phyloP scores from a whole-genome alignment of 2,113 vertebrate genomes.

The Paradoxurus hermaphroditus region DNA sequence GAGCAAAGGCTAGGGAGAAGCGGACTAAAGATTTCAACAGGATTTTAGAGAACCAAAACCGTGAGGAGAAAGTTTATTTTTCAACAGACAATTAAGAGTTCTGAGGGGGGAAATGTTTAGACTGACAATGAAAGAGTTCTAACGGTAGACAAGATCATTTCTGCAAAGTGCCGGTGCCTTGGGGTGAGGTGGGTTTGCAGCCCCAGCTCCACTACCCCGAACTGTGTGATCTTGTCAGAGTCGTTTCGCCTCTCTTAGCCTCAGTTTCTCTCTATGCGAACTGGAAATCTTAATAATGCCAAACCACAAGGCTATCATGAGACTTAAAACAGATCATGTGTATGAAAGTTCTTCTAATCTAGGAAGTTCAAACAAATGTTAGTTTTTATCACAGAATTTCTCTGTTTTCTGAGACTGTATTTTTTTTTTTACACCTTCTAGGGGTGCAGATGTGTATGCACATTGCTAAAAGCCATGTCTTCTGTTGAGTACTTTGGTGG shows the following conservation, averaged over 20 bases:
- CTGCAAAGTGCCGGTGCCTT: background rate
- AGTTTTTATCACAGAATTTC: background rate
- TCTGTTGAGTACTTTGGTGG: background rate
- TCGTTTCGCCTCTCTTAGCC: background rate
- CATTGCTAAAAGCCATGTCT: background rate
- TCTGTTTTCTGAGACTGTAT: background rate
- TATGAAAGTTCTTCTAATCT: background rate
- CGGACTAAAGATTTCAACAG: background rate
- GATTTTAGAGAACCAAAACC: slow-evolving; percentile 1
- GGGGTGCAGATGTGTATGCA: background rate
- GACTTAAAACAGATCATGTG: background rate
- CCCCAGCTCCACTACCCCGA: background rate
- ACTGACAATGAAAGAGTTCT: background rate
- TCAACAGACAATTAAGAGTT: background rate
- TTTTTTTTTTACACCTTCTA: background rate
- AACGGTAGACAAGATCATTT: background rate
- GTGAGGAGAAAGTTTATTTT: background rate
- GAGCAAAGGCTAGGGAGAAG: background rate
- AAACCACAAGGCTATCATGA: background rate
- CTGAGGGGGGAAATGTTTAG: background rate
- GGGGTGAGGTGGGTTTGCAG: background rate
- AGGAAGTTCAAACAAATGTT: background rate
- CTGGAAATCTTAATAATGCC: background rate
- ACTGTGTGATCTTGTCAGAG: background rate
- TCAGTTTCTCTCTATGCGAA: background rate